phyloP scores from a whole-genome alignment of 2,888 invertebrate genomes.

The Calameuta filiformis region DNA sequence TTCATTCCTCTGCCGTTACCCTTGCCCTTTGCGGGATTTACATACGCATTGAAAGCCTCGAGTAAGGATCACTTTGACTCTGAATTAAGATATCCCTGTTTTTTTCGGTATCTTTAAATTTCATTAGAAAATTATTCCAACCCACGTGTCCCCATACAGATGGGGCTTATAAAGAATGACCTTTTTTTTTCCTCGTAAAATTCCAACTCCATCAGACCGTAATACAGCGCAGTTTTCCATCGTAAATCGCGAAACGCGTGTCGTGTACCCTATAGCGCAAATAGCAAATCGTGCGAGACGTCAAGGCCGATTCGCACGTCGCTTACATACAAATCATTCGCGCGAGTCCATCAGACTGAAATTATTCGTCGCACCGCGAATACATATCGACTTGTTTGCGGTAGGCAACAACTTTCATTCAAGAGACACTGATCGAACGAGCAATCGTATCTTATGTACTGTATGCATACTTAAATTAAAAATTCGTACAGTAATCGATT shows the following conservation, averaged over 20 bases:
- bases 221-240: background rate
- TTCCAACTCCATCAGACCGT: background rate
- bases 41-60: background rate
- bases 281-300: background rate
- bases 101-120: background rate
- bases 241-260: background rate
- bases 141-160: background rate
- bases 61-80: background rate
- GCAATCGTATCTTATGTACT: background rate
- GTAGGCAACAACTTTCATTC: conserved; percentile 1
- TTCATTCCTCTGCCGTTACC: background rate
- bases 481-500: background rate
- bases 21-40: background rate
- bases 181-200: background rate
- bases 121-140: background rate
- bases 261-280: background rate
- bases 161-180: background rate
- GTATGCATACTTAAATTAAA: background rate
- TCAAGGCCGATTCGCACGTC: conserved; percentile 3
- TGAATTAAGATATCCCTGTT: background rate
- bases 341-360: background rate
- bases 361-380: background rate
- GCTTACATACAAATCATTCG: conserved; percentile 1
- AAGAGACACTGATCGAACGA: background rate
- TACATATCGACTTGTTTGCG: conserved; percentile 1